Base-by-base conservation (phyloP, 2,888 invertebrate species). In the Lepidonotus clava region DNA sequence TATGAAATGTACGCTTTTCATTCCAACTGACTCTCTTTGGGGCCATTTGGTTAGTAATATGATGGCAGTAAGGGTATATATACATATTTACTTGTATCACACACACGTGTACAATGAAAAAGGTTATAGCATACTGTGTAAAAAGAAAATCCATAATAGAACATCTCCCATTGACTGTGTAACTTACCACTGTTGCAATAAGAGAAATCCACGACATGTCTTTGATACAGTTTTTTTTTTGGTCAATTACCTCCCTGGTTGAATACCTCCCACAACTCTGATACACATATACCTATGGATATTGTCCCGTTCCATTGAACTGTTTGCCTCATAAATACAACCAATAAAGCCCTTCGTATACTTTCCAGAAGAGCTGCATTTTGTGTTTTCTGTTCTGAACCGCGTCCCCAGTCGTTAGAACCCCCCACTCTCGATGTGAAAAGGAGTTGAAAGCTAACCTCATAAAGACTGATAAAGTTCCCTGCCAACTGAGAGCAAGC, bases 341-440 rank as follows among this genome's bases (percentile, higher is more conserved):
- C 51, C 41, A 80, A 80, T 80, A 80, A 80, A 80, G 80, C 80
- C 80, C 80, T 80, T 80, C 32, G 51, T 80, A 80, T 80, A 80
- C 80, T 80, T 80, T 80, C 41, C 41, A 41, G 38, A 34, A 11
- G 38, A 36, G 46, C 34, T 36, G 36, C 1, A 18, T 71, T 24
- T 6, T 66, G 28, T 28, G 11, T 66, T 46, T 8, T 46, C 18
- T 46, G 18, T 46, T 18, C 8, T 46, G 46, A 46, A n/a, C n/a
- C n/a, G n/a, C n/a, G n/a, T n/a, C n/a, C n/a, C n/a, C n/a, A n/a
- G n/a, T n/a, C n/a, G n/a, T n/a, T n/a, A n/a, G n/a, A n/a, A n/a
- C n/a, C n/a, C n/a, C n/a, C n/a, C n/a, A n/a, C n/a, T n/a, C n/a
- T n/a, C n/a, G n/a, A n/a, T n/a, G n/a, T n/a, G 53, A 53, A n/a